Conservation (phyloP, 2,888 invertebrate genomes). For the Sthenelais limicola region DNA sequence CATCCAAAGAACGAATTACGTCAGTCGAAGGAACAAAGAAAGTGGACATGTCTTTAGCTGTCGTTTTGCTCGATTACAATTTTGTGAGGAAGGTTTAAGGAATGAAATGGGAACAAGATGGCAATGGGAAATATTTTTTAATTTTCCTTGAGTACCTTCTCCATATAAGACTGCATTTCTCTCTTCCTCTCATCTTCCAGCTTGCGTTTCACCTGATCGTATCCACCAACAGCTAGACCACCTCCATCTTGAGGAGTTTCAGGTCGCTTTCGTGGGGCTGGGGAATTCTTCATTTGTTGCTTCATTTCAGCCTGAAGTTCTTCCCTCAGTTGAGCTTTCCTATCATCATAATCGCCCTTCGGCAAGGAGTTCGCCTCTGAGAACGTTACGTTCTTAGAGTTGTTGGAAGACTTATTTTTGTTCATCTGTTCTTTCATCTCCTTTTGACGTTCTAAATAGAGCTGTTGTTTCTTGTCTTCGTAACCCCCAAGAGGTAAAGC, state of each 20-base stretch:
- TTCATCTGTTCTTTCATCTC: slow-evolving; percentile 49
- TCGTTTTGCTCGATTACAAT: no score
- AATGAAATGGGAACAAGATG: not conserved
- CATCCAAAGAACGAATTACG: no score
- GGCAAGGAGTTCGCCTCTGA: not conserved
- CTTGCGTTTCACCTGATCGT: slow-evolving; percentile 8
- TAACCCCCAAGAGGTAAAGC: slow-evolving; percentile 55
- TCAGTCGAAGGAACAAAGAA: no score
- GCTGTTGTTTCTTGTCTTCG: slow-evolving; percentile 54
- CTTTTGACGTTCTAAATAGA: slow-evolving; percentile 59
- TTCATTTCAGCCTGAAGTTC: slow-evolving; percentile 11
- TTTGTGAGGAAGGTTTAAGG: not conserved
- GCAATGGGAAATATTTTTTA: no score
- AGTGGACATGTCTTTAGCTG: no score
- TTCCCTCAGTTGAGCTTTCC: not conserved
- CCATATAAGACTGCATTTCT: slow-evolving; percentile 24
- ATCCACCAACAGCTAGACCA: slow-evolving; percentile 3
- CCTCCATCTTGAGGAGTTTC: slow-evolving; percentile 1
- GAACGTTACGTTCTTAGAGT: not conserved
- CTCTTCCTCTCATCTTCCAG: slow-evolving; percentile 28
- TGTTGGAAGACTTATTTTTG: not conserved
- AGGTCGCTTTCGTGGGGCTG: slow-evolving; percentile 7
- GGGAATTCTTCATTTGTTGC: slow-evolving; percentile 19
- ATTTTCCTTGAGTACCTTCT: slow-evolving; percentile 17
- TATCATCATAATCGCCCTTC: not conserved